Base-by-base conservation (phyloP, 2,888 invertebrate genomes). In the Tridacna crocea region DNA sequence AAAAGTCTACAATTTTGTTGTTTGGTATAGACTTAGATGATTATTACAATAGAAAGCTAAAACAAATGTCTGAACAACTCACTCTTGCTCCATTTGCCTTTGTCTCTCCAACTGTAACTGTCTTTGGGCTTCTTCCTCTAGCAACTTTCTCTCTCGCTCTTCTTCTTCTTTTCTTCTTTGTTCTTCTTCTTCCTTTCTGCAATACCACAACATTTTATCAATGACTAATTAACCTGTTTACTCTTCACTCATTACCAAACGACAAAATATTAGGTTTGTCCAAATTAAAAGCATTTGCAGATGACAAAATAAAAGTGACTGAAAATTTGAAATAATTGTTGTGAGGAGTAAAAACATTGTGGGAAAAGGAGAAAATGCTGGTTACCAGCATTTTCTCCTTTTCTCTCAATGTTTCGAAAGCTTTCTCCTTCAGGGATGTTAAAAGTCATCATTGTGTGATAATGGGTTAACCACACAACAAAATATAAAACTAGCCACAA, bases 121-220 rank as follows among this genome's bases (percentile, higher is more conserved):
- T 83, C 92, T 91, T 55, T 90, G 89, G 55, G 92, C 92, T 77
- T 91, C 91, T 66, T 94, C 94, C 84, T 92, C 93, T 72, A 90
- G 78, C 63, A 88, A 82, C 65, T 83, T 90, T 81, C 91, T 88
- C 80, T 91, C 87, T 48, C 82, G 87, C 84, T 94, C 95, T 82
- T 94, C 94, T 75, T 94, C 94, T 60, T 94, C 92, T 76, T 88
- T 87, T 75, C 88, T 82, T 73, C 84, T 86, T 74, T 92, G 89
- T 68, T 94, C 94, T 84, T 97, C 97, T 91, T 97, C 97, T 93
- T 98, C 97, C 87, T 87, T 87, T 75, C 92, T 92, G 76, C 0
- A 72, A 51, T 72, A 66, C 63, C 36, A 36, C 36, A 36, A 4
- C 3, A 4, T 36, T 36, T 36, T 36, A 36, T 36, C 36, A 36